Base-by-base conservation (phyloP, 2,797 vertebrate species). In the Chaenodraco wilsoni region DNA sequence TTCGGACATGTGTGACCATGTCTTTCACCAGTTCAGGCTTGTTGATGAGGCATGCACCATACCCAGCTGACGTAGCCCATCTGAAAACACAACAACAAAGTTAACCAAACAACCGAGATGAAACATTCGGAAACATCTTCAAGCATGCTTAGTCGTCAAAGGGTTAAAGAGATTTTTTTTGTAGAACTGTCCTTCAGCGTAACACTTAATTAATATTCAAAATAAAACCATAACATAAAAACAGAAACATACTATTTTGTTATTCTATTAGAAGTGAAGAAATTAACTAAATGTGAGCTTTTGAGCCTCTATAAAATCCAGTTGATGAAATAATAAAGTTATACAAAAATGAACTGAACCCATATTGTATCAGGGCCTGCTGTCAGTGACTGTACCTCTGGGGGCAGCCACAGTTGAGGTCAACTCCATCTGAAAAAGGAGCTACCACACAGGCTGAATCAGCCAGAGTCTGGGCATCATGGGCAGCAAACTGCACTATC, bases 361-460 rank as follows among this genome's bases (percentile, higher is more conserved):
- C 27, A 27, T 27, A 27, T 5, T 27, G 27, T 27, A 27, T 27
- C 27, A 27, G 27, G 85, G 19, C 2, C 41, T 40, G 56, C 8
- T 37, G 44, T 73, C 7, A 67, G 43, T 16, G 59, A 40, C 3
- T 72, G 91, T 92, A 99, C 97, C 98, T 97, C 89, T 99, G 98
- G 74, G 98, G 98, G 86, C 98, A 99, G 79, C 98, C 98, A 87
- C 98, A 99, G 89, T 99, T 99, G 49, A 99, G 92, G 88, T 99
- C 98, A 91, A 99, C 95, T 63, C 98, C 98, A 77, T 97, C 95
- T 33, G 97, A 96, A 83, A 96, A 98, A 73, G 97, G 96, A 41
- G 94, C 94, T 7, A 99, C 89, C 33, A 96, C 93, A 69, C 83
- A 85, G 48, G 97, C 96, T 73, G 98, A 97, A 74, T 97, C 96